Evolutionary conservation across 2,888 invertebrate genomes (phyloP).

Genomic region (Drosophila suboccidentalis): DNA sequence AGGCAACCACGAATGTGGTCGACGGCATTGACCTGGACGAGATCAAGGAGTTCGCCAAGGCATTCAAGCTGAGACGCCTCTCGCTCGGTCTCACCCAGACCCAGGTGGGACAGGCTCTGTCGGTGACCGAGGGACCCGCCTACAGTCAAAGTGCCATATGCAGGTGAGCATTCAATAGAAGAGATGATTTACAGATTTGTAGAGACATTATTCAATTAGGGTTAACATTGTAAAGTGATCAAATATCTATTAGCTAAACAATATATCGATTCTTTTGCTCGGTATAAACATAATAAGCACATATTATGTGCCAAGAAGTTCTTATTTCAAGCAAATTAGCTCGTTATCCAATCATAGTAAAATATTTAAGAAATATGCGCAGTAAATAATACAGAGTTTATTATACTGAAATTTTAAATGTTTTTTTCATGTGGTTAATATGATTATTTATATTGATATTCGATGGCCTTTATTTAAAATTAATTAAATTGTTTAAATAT

Average conservation of each 20-base stretch:
- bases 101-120: conserved; percentile 98
- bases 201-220: background rate
- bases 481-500: background rate
- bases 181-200: background rate
- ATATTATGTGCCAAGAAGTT: too few species aligned
- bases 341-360: too few species aligned
- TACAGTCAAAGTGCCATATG: conserved; percentile 99
- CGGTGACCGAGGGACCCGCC: conserved; percentile 98
- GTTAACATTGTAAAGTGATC: background rate
- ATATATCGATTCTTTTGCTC: too few species aligned
- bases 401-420: too few species aligned
- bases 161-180: conserved; percentile 89
- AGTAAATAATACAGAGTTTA: too few species aligned
- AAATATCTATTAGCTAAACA: background rate
- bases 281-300: too few species aligned
- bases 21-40: conserved; percentile 99
- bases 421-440: too few species aligned
- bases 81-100: conserved; percentile 98
- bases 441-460: background rate
- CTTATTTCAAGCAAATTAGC: too few species aligned
- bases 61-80: conserved; percentile 96
- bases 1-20: conserved; percentile 96
- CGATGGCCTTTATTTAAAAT: background rate
- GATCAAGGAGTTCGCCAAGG: conserved; percentile 99
- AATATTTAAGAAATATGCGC: too few species aligned